Conservation (phyloP, 2,888 invertebrate genomes). For the Plebejus anna region DNA sequence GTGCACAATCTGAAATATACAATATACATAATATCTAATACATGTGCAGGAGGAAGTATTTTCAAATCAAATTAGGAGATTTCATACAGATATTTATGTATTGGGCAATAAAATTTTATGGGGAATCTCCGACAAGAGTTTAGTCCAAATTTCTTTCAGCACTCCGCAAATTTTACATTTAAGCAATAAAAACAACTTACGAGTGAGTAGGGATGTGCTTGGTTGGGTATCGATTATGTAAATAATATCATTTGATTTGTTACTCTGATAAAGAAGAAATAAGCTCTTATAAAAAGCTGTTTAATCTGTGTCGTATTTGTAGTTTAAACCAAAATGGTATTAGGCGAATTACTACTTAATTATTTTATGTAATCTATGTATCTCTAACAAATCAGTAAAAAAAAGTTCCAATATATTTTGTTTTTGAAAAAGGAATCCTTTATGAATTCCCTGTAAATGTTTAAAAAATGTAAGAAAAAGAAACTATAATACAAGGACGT, state of each 20-base stretch:
- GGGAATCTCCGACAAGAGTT: conserved; percentile 20
- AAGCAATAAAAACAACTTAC: conserved; percentile 30
- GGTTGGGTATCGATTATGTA: neutral
- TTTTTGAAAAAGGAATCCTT: too few relatives aligned
- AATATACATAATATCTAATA: neutral
- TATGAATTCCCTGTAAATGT: too few relatives aligned
- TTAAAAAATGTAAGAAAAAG: too few relatives aligned
- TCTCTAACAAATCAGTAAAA: too few relatives aligned
- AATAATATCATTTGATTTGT: neutral
- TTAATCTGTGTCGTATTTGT: too few relatives aligned
- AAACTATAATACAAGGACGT: too few relatives aligned
- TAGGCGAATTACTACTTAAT: too few relatives aligned
- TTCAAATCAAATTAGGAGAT: neutral
- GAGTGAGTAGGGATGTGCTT: neutral
- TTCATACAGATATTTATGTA: conserved; percentile 5
- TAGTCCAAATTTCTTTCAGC: conserved; percentile 25
- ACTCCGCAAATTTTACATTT: conserved; percentile 31
- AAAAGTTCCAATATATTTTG: too few relatives aligned
- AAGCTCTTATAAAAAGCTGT: too few relatives aligned
- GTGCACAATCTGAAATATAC: neutral
- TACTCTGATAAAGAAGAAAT: too few relatives aligned
- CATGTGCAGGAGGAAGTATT: neutral
- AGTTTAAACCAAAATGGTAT: too few relatives aligned
- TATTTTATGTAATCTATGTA: too few relatives aligned
- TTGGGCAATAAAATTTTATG: conserved; percentile 18